A percentile compares a stretch with the other conserved stretches of the same genome.
phyloP scores from a whole-genome alignment of 2,113 vertebrate genomes.

The Neolamprologus devosi region DNA sequence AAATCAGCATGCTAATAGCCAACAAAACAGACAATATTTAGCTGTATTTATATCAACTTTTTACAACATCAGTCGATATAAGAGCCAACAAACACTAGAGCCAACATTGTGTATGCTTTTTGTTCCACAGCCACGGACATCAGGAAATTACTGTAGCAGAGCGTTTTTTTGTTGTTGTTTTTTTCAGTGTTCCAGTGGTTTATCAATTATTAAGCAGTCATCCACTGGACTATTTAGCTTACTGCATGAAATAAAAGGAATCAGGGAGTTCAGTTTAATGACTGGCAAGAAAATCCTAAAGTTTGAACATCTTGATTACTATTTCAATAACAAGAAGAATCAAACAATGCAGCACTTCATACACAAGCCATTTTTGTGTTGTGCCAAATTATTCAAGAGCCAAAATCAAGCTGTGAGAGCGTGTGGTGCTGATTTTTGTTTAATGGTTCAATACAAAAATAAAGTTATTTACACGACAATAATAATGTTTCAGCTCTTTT shows the following conservation, averaged over 20 bases:
- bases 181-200: not conserved
- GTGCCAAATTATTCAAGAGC: not conserved
- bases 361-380: not conserved
- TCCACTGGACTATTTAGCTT: not conserved
- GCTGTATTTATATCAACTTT: constrained; percentile 20
- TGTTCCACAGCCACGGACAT: constrained; percentile 9
- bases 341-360: not conserved
- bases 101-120: constrained; percentile 30
- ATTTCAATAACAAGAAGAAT: not conserved
- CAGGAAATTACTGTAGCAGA: not conserved
- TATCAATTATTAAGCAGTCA: not conserved
- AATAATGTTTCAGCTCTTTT: not conserved
- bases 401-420: not conserved
- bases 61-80: not conserved
- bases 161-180: not conserved
- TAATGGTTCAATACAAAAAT: not conserved
- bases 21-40: not conserved
- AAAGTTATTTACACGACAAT: not conserved
- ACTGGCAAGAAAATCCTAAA: not conserved
- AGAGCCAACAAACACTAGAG: not conserved
- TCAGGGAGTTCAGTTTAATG: not conserved
- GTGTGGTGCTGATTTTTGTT: not conserved
- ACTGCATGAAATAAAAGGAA: not conserved
- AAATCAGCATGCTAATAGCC: not conserved
- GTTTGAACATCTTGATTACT: not conserved